Evolutionary conservation across 2,888 invertebrate genomes (phyloP), one percentile per base, ranked within the genome.

Genomic region (Agapetus fuscipes): DNA sequence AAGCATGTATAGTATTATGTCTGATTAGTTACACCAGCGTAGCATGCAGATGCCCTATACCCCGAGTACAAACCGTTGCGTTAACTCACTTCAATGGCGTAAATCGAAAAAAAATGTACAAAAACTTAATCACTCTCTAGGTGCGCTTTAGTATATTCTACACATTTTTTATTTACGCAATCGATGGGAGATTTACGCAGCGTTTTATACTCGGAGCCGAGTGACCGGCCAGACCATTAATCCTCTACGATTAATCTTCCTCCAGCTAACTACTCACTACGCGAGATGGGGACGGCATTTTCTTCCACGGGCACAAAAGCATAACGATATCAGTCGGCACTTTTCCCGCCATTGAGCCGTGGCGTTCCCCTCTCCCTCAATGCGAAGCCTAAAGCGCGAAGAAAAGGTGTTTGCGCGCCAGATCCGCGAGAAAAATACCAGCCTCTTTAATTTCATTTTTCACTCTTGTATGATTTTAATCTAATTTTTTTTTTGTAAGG

Each of bases 321-420:
- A 20, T 41, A 41, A 41, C 44, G 47, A 44, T 41, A 46, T 46
- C 43, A 43, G 43, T 41, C 46, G 41, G 43, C 37, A 39, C 46
- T 43, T 43, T 42, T 41, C 30, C 37, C 33, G 30, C 38, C 6
- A 16, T 14, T 31, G 26, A 12, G 16, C 17, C n/a, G n/a, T n/a
- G n/a, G 30, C 14, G 64, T 64, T 67, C 68, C 64, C 67, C 60
- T 56, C 17, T 49, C 55, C 56, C 58, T 60, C 66, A 12, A 55
- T 57, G 57, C 55, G 57, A 55, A 9, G 20, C 5, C 20, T 9
- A 6, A 6, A 4, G 20, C 20, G 20, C 37, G 39, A 43, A 69
- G 63, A 70, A 70, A 62, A 69, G 70, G 68, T 70, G 70, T 70
- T 70, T 70, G 60, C 69, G 68, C 58, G 59, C 58, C 59, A 55